Base-by-base conservation (phyloP, 2,888 invertebrate genomes). In the Lasioglossum vierecki region DNA sequence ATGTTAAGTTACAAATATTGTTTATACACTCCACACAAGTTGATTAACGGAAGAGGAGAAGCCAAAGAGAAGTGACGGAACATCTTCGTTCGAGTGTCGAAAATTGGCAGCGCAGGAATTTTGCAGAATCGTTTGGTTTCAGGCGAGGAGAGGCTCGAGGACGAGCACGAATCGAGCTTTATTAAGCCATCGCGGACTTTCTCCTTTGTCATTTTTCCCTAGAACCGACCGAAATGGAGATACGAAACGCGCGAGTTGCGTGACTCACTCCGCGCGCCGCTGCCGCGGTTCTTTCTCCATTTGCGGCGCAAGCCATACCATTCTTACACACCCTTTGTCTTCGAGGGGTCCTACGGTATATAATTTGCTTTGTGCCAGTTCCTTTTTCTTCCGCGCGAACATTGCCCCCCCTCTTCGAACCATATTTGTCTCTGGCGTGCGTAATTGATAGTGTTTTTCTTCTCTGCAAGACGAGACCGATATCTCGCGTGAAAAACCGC, bases 151-250 rank as follows among this genome's bases (percentile, higher is more conserved):
- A 15, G 60, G 26, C 60, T 60, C 60, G 60, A 60, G 60, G 26
- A 60, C 60, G 26, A 63, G 26, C 35, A 57, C 41, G 60, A 63
- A 53, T 39, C 66, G 30, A 53, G 49, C 71, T 66, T 71, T 66
- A 83, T 83, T 76, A 82, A 83, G 63, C 63, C 82, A 66, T 72
- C 53, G 60, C 53, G 60, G 68, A 73, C 83, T 76, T 82, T 66
- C 83, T 77, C 63, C 72, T 83, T 77, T 83, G 72, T 83, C 76
- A 82, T 83, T 83, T 60, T 71, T 82, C 71, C 53, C 30, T 35
- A n/a, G 74, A 68, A 6, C n/a, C 30, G 26, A 18, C 53, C 53
- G 15, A 72, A 66, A 39, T 44, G 76, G 13, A 78, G 41, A 77
- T 30, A 57, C 22, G 73, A 82, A 35, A 44, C 74, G 74, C 44